Base-by-base conservation (phyloP, 2,113 vertebrate species). In the Pituophis catenifer region DNA sequence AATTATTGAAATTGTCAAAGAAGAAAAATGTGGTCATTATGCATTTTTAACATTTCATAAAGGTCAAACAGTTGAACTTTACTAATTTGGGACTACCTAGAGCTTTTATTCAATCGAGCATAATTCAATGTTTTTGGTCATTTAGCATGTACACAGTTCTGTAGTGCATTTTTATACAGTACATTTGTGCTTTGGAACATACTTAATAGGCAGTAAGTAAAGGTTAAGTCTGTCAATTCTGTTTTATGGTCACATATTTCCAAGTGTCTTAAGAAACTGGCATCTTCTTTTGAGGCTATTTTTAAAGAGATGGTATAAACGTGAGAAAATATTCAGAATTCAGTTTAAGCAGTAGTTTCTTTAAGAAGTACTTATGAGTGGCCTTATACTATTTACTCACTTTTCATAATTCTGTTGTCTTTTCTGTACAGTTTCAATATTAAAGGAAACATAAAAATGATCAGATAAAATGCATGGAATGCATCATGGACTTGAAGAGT, bases 391-490 rank as follows among this genome's bases (percentile, higher is more conserved):
- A 81, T 52, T 17, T 26, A 19, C 3, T 58, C 24, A 21, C 88
- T 59, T 88, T 90, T 87, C 75, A 92, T 88, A 94, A 95, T 88
- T 55, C 19, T 89, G 93, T 94, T 98, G 88, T 97, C 91, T 92
- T 53, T 91, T 95, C 96, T 94, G 96, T 96, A 97, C 97, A 98
- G 97, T 97, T 97, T 95, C 38, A 94, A 96, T 96, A 93, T 96
- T 97, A 94, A 94, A 92, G 95, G 96, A 91, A 91, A 85, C 93
- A 92, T 95, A 62, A 96, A 97, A 92, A 93, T 95, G 94, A 91
- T 96, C 95, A 94, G 95, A 95, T 93, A 95, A 96, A 95, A 93
- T 95, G 93, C 95, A 94, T 97, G 96, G 93, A 96, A 59, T 95
- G 52, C 95, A 85, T 94, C 92, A 95, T 96, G 96, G 96, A 96